Evolutionary conservation across 1,140 invertebrate genomes (phyloP), one percentile per base, ranked within the genome.

Genomic region (Kradibia gibbosae): DNA sequence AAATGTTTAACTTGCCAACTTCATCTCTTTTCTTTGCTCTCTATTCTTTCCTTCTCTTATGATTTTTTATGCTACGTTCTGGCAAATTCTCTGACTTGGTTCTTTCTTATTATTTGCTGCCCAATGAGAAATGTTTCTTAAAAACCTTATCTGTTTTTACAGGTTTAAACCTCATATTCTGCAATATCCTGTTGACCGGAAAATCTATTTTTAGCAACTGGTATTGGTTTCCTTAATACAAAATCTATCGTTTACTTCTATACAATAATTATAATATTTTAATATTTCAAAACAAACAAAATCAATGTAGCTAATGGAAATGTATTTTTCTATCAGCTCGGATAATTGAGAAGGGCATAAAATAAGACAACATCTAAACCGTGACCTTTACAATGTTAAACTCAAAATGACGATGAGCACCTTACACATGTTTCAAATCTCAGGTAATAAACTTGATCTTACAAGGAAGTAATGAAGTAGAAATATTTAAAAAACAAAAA

Each of bases 111-210:
- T 90, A 90, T 91, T 86, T 86, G 86, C 89, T 86, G 85, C 50
- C 10, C 87, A 89, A 90, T 90, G 89, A 91, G 90, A 90, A 89
- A 90, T 86, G 89, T 89, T 90, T 90, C 89, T 86, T 88, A 90
- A 90, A 89, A 89, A 89, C 87, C 88, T 83, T 88, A 90, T 90
- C 86, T 86, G 86, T 86, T 88, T 90, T 87, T 90, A 89, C 86
- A 86, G 79, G 82, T 85, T 85, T 82, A n/a, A n/a, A n/a, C n/a
- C n/a, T n/a, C n/a, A n/a, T n/a, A n/a, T n/a, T n/a, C n/a, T n/a
- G 7, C 31, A 60, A 31, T n/a, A 62, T 39, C 55, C 17, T 76
- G 53, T 34, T 62, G 28, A 76, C 62, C 62, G 42, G 25, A n/a
- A 25, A 57, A 25, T 25, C n/a, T 57, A 8, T 57, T 57, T 57